These are phyloP conservation scores for Iguana delicatissima DNA, from an alignment of 2,797 vertebrate genomes.

Conservation along the genomic window DNA sequence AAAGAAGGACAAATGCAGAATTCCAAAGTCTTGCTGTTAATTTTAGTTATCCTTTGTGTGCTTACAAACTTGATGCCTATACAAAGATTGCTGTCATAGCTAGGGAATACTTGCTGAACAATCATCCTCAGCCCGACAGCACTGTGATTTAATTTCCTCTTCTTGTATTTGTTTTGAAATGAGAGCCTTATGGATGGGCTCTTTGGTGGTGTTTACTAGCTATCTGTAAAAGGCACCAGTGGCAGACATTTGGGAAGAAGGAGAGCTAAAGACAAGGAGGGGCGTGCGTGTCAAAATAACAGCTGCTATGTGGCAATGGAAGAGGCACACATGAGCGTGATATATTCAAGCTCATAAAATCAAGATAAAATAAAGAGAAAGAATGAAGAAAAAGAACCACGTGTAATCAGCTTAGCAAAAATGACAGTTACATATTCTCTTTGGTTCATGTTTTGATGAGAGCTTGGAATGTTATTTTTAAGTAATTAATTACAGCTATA, in stretches of 20 bases:
- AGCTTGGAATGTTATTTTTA: neutral
- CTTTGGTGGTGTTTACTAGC: neutral
- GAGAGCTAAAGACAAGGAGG: neutral
- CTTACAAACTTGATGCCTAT: neutral
- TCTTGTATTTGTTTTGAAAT: conserved; percentile 24
- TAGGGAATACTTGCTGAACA: conserved; percentile 8
- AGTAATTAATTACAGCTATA: neutral
- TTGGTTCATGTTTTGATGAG: neutral
- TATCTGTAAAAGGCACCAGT: conserved; percentile 12
- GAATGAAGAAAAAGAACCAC: neutral
- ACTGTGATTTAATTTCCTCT: conserved; percentile 4
- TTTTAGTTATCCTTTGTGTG: neutral
- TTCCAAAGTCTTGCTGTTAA: neutral
- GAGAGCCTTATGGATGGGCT: neutral
- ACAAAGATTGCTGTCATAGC: neutral
- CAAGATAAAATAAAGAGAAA: neutral
- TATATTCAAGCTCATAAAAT: neutral
- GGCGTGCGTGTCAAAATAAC: neutral
- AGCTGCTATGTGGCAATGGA: neutral
- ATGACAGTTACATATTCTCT: neutral
- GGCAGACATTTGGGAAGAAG: neutral
- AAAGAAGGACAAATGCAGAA: neutral
- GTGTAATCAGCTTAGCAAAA: neutral
- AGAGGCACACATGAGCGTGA: neutral
- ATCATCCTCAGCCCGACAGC: rapidly evolving